phyloP scores from a whole-genome alignment of 2,113 vertebrate species.

The Hydropotes inermis region DNA sequence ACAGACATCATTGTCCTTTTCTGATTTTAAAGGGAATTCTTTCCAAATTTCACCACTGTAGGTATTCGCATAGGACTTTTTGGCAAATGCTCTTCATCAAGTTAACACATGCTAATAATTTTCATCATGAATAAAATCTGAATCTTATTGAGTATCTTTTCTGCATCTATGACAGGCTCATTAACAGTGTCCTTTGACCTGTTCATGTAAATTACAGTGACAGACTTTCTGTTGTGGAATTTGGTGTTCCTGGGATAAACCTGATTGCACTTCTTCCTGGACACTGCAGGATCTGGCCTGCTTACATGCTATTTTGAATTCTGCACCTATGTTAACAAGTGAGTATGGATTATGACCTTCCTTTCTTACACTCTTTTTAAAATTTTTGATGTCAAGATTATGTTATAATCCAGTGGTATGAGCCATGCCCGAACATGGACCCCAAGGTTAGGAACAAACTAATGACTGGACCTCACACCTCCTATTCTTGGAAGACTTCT shows the following conservation, averaged over 20 bases:
- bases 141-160: neutral
- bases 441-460: neutral
- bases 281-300: neutral
- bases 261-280: neutral
- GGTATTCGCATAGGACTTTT: neutral
- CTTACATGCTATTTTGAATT: neutral
- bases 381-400: neutral
- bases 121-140: neutral
- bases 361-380: neutral
- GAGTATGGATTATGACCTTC: neutral
- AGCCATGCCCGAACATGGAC: neutral
- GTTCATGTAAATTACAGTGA: neutral
- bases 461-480: neutral
- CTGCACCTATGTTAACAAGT: neutral
- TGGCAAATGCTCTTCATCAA: neutral
- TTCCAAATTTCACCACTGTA: neutral
- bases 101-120: neutral
- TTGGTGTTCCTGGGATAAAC: no score
- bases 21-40: neutral
- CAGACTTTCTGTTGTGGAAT: neutral
- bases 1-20: neutral
- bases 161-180: neutral
- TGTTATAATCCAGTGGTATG: no score
- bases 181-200: neutral
- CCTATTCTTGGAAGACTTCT: neutral